Evolutionary conservation across 2,888 invertebrate species (phyloP), one percentile per base, ranked within the genome.

Genomic region (Pteria penguin): DNA sequence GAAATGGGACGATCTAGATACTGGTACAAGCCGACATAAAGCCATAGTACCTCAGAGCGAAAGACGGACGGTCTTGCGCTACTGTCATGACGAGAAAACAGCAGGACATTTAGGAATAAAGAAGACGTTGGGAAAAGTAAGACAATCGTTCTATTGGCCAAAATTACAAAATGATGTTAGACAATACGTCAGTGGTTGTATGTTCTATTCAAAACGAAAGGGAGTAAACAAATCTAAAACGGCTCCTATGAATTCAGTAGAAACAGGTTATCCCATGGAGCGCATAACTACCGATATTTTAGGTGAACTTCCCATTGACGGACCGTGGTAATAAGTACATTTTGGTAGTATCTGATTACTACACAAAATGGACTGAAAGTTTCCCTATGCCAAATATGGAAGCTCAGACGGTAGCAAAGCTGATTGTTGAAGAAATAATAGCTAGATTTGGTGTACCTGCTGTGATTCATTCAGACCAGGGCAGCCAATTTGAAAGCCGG

Each of bases 391-490:
- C 55, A 32, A 68, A 76, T 22, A 70, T 71, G 65, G 75, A 74
- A 36, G 60, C 72, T 1, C 36, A 14, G 26, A 72, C 74, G 2
- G 70, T 78, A 36, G 81, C 78, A 11, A 61, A 36, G 18, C 18
- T 77, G 1, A 18, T 77, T 31, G 72, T 77, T 4, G 68, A 78
- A 24, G 45, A 79, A 11, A 29, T 82, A 5, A 63, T 78, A 5
- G n/a, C 66, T 1, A 65, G 73, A 33, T 77, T 79, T 27, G 73
- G 77, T 31, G 62, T 73, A 4, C 79, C 79, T 11, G 33, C 14
- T 3, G 31, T 36, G n/a, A 71, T 79, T 22, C 75, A 79, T 52
- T 77, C 77, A 8, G 77, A 77, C 45, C 79, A 81, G 60, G 69
- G 71, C 1, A 29, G 72, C n/a, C 75, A 81, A 45, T 77, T 73